Evolutionary conservation across 2,113 vertebrate genomes (phyloP), one percentile per base, ranked within the genome.

Genomic region (Todiramphus chloris): DNA sequence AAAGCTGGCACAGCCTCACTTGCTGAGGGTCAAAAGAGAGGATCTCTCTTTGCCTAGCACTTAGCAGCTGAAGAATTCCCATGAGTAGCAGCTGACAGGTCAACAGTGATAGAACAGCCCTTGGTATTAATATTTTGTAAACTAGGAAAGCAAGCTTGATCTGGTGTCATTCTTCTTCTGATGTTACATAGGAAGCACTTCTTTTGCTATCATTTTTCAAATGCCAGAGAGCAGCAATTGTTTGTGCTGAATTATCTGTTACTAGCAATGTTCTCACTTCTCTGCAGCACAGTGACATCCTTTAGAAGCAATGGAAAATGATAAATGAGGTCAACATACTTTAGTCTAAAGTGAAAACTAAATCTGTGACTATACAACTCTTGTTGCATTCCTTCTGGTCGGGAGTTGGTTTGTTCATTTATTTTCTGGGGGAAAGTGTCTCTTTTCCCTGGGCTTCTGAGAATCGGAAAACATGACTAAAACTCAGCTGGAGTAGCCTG

Each of bases 261-360:
- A n/a, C 18, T 91, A 87, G 48, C 51, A 82, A 43, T 24, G 62
- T 44, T 89, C 53, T 50, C 82, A 53, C 58, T 91, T 76, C 80
- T 68, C 77, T 11, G 9, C 74, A 46, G n/a, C 80, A 41, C 69
- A 37, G 44, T 73, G 77, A 69, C 66, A 62, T 89, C 66, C 55
- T 82, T 64, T 51, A 69, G 53, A 95, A 94, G 73, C n/a, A 37
- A 21, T 39, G 23, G 23, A 39, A 91, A 87, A 91, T 91, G n/a
- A 81, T 89, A 81, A 92, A 92, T 84, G 59, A 93, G 76, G 62
- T 82, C 92, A 90, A 94, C 74, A 89, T 87, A 58, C 78, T 37
- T 87, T 74, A 87, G 37, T 25, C 82, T 58, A 53, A 90, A 84
- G 77, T 73, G 55, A 91, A 94, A 94, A 83, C 37, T 41, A 60